Evolutionary conservation across 1,140 invertebrate species (phyloP).

Genomic region (Aphis craccivora): DNA sequence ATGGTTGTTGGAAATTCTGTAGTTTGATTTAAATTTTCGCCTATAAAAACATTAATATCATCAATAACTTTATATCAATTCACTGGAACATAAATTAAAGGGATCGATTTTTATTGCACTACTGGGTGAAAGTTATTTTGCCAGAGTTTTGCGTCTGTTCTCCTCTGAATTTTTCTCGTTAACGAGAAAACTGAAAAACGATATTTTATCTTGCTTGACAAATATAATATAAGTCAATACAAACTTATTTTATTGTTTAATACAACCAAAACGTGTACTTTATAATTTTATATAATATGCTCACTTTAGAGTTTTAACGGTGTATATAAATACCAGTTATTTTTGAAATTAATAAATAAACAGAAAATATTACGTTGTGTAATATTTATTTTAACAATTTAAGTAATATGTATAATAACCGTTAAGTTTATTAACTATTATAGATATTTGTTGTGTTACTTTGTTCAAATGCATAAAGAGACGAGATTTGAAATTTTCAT

Average conservation of each 20-base stretch:
- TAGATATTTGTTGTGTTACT: not conserved
- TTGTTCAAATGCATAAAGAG: not conserved
- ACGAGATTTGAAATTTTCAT: not conserved
- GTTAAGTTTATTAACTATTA: not conserved
- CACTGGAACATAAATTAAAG: not conserved
- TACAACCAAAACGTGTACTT: not conserved
- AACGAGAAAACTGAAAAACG: conserved; percentile 14
- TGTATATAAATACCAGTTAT: not conserved
- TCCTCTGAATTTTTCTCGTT: not conserved
- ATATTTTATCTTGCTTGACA: not conserved
- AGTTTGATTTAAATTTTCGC: too few species aligned
- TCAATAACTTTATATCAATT: not conserved
- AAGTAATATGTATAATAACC: not conserved
- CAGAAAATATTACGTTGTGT: not conserved
- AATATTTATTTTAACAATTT: not conserved
- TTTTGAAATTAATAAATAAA: not conserved
- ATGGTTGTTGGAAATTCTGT: too few species aligned
- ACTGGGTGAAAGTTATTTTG: not conserved
- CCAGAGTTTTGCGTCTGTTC: not conserved
- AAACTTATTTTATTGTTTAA: not conserved
- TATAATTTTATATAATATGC: not conserved
- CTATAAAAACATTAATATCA: not conserved
- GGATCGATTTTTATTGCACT: conserved; percentile 9
- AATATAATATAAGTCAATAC: not conserved
- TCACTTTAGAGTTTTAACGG: not conserved